Conservation (phyloP, 2,797 vertebrate species). For the Limnodromus scolopaceus region DNA sequence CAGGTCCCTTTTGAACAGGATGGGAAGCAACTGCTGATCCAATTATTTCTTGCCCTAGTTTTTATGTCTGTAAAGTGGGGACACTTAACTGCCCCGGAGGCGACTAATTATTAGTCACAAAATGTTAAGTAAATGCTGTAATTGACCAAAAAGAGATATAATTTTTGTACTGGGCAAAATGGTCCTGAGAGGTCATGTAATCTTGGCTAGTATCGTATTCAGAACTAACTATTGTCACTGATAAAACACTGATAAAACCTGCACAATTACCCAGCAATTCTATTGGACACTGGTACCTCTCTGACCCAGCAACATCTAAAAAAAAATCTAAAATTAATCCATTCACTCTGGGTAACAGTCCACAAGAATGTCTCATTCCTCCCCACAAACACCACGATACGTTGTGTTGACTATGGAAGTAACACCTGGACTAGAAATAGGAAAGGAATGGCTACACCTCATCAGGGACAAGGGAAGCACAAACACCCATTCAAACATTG, state of each 20-base stretch:
- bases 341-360: not conserved
- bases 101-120: constrained; percentile 43
- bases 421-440: not conserved
- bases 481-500: not conserved
- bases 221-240: not conserved
- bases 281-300: not conserved
- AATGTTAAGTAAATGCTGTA: constrained; percentile 25
- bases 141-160: not conserved
- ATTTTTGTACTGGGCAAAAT: not conserved
- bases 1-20: constrained; percentile 51
- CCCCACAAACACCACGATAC: not conserved
- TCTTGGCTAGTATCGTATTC: not conserved
- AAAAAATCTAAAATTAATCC: not conserved
- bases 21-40: constrained; percentile 37
- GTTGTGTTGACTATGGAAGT: not conserved
- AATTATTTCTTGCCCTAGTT: constrained; percentile 62
- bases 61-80: constrained; percentile 16
- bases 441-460: not conserved
- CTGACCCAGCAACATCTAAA: not conserved
- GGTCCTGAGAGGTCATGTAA: not conserved
- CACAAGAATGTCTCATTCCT: not conserved
- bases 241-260: not conserved
- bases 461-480: not conserved
- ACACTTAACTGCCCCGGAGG: not conserved
- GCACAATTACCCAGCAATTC: not conserved